Percentiles rank a stretch among this genome's conserved stretches.
Conservation (phyloP, 2,888 invertebrate genomes). For the Drosophila mimica region DNA sequence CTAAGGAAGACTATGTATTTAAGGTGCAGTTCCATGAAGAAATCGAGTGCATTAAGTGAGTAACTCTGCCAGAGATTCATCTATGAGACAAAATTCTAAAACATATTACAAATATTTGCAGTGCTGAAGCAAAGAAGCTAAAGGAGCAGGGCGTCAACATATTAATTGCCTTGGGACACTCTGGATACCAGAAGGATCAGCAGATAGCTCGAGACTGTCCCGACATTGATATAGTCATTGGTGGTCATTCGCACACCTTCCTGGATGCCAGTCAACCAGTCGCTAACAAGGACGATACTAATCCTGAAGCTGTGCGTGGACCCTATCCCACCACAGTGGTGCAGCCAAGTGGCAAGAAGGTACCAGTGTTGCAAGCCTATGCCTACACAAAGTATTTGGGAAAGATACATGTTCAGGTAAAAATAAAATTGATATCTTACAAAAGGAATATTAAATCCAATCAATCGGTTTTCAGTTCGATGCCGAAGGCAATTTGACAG, state of each 20-base stretch:
- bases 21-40: slow-evolving; percentile 89
- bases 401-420: slow-evolving; percentile 87
- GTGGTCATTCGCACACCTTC: slow-evolving; percentile 96
- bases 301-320: slow-evolving; percentile 85
- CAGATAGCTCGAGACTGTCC: slow-evolving; percentile 91
- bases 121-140: slow-evolving; percentile 88
- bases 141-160: slow-evolving; percentile 90
- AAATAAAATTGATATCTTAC: no score
- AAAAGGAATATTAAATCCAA: no score
- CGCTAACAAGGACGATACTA: slow-evolving; percentile 32
- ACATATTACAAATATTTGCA: slow-evolving; percentile 28
- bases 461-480: slow-evolving; percentile 87
- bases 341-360: slow-evolving; percentile 89
- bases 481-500: slow-evolving; percentile 88
- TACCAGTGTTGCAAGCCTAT: slow-evolving; percentile 95
- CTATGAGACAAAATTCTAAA: no score
- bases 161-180: slow-evolving; percentile 95
- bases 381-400: slow-evolving; percentile 96
- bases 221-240: slow-evolving; percentile 94
- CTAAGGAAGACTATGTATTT: slow-evolving; percentile 85
- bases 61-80: not conserved
- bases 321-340: slow-evolving; percentile 91
- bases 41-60: slow-evolving; percentile 87
- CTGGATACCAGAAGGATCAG: slow-evolving; percentile 92
- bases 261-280: slow-evolving; percentile 89